Conservation (phyloP, 2,888 invertebrate species). For the Gastrophysa polygoni region DNA sequence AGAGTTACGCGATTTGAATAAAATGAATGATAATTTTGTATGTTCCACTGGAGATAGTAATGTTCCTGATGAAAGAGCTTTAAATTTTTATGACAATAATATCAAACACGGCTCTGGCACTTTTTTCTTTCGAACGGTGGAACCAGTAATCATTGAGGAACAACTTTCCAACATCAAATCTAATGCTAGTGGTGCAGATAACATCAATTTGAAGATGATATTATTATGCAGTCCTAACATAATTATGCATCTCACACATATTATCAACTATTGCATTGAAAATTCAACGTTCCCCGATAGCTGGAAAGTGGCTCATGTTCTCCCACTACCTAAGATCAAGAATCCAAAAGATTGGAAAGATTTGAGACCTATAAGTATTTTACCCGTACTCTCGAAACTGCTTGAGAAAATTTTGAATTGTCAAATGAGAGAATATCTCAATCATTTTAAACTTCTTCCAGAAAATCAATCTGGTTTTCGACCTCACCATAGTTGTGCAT, state of each 20-base stretch:
- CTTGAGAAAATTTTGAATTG: too few species aligned
- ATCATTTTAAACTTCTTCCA: too few species aligned
- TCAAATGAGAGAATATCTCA: too few species aligned
- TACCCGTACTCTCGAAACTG: too few species aligned
- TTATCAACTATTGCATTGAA: constrained; percentile 2
- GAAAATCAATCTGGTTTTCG: too few species aligned
- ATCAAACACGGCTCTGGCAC: not conserved
- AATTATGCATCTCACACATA: constrained; percentile 3
- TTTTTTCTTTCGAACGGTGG: not conserved
- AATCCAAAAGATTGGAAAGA: too few species aligned
- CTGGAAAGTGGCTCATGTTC: constrained; percentile 1
- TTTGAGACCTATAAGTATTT: too few species aligned
- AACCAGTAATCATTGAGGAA: not conserved
- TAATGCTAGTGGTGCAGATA: not conserved
- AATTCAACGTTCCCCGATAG: not conserved
- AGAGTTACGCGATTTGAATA: not conserved
- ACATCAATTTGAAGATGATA: constrained; percentile 3
- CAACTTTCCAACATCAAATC: not conserved
- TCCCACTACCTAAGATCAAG: too few species aligned
- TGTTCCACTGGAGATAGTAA: not conserved
- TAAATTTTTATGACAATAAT: not conserved
- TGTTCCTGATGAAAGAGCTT: not conserved
- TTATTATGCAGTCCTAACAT: not conserved
- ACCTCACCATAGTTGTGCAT: too few species aligned
- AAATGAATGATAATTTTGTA: not conserved